Percentiles rank a stretch among this genome's conserved stretches.
Conservation (phyloP, 1,140 invertebrate genomes). For the Hypothenemus hampei region DNA sequence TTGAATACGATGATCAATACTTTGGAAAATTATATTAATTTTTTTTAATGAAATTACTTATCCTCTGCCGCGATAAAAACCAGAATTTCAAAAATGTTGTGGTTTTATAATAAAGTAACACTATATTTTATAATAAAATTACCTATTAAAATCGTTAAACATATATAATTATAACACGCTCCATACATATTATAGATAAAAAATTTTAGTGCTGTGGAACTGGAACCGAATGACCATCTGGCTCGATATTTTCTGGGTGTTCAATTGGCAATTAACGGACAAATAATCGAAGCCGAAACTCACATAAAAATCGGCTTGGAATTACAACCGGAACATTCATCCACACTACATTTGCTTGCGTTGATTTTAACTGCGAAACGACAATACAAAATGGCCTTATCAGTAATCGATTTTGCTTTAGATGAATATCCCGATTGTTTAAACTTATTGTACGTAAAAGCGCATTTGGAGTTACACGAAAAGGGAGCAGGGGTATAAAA, state of each 20-base stretch:
- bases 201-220: conserved; percentile 67
- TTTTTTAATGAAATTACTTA: too few relatives aligned
- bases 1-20: too few relatives aligned
- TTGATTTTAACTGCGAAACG: conserved; percentile 80
- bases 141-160: background rate
- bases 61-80: too few relatives aligned
- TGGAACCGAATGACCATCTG: conserved; percentile 83
- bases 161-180: too few relatives aligned
- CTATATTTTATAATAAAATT: too few relatives aligned
- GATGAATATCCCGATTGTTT: conserved; percentile 89
- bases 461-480: conserved; percentile 76
- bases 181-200: too few relatives aligned
- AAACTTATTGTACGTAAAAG: conserved; percentile 81
- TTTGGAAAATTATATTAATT: too few relatives aligned
- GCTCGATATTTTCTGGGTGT: conserved; percentile 86
- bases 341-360: conserved; percentile 80
- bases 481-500: conserved; percentile 70
- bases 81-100: too few relatives aligned
- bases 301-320: conserved; percentile 70
- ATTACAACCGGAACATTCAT: conserved; percentile 73
- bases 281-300: conserved; percentile 69
- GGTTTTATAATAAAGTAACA: too few relatives aligned
- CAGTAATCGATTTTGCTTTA: conserved; percentile 63
- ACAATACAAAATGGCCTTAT: conserved; percentile 74
- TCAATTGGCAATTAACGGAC: conserved; percentile 72